Evolutionary conservation across 2,797 vertebrate genomes (phyloP), one percentile per base, ranked within the genome.

Genomic region (Oryzias dopingdopingensis): DNA sequence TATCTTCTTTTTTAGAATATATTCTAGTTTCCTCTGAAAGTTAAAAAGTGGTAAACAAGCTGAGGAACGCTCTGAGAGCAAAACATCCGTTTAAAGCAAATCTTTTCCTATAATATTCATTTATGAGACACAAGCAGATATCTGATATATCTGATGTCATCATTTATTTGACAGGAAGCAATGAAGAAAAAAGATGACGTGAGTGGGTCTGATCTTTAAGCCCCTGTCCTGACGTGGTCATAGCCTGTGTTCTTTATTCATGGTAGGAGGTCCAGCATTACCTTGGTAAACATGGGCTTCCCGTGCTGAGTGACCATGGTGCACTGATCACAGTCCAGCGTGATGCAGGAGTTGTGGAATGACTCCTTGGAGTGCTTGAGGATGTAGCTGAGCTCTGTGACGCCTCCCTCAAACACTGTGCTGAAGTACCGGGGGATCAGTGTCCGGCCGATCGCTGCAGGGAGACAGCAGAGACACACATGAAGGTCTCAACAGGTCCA

Each of bases 261-360:
- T 72, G 66, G 42, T 0, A 66, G 56, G 62, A 58, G 83, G 79
- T 80, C 71, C 79, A 62, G 26, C 43, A 62, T 75, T 85, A 99
- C 97, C 97, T 99, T 99, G 86, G 96, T 98, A 88, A 99, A 99
- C 96, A 98, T 97, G 83, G 97, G 96, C 84, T 99, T 98, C 88
- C 97, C 96, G 43, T 98, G 96, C 89, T 99, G 97, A 60, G 96
- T 99, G 90, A 98, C 94, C 96, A 98, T 98, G 83, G 94, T 96
- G 85, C 97, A 98, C 89, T 99, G 96, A 89, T 99, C 96, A 73
- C 96, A 98, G 92, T 98, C 97, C 90, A 99, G 92, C 43, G 96
- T 98, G 94, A 99, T 98, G 89, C 95, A 97, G 79, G 96, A 96
- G 93, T 96, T 98, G 93, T 98, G 96, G 89, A 97, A 98, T 49